Evolutionary conservation across 2,113 vertebrate species (phyloP).

Genomic region (Caranx melampygus): DNA sequence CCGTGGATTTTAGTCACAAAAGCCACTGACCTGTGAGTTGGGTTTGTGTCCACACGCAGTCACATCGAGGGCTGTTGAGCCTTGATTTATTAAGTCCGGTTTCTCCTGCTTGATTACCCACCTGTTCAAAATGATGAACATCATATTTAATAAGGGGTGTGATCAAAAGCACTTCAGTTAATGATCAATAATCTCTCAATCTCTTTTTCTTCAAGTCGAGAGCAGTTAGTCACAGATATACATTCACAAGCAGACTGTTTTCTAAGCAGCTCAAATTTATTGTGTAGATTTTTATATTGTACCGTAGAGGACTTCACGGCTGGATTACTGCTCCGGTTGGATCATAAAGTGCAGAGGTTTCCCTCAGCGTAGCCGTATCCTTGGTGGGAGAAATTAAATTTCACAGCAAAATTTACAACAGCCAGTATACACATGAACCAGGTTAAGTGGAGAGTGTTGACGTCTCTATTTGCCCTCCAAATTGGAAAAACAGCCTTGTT

Average conservation of each 20-base stretch:
- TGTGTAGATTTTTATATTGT: constrained; percentile 69
- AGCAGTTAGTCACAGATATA: constrained; percentile 49
- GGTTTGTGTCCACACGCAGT: constrained; percentile 53
- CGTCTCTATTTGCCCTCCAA: constrained; percentile 50
- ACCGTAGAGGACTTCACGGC: constrained; percentile 59
- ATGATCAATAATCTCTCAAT: constrained; percentile 34
- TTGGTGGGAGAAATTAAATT: constrained; percentile 65
- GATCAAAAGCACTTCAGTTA: constrained; percentile 12
- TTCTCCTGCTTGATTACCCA: background rate
- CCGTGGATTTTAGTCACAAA: constrained; percentile 60
- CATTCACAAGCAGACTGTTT: constrained; percentile 60
- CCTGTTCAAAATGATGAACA: constrained; percentile 1
- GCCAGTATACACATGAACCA: constrained; percentile 46
- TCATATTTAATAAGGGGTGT: constrained; percentile 1
- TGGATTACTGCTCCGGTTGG: constrained; percentile 60
- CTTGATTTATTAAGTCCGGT: constrained; percentile 24
- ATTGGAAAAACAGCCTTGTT: constrained; percentile 27
- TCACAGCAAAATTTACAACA: constrained; percentile 65
- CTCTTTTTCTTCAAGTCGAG: constrained; percentile 14
- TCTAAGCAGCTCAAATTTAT: constrained; percentile 69
- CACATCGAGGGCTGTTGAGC: constrained; percentile 11
- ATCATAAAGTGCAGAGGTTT: constrained; percentile 65
- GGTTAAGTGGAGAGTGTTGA: constrained; percentile 60
- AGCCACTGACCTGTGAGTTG: constrained; percentile 66
- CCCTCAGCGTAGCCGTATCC: constrained; percentile 47